These are phyloP conservation scores for Thymallus thymallus DNA, from an alignment of 2,113 vertebrate genomes.

Conservation along the genomic window DNA sequence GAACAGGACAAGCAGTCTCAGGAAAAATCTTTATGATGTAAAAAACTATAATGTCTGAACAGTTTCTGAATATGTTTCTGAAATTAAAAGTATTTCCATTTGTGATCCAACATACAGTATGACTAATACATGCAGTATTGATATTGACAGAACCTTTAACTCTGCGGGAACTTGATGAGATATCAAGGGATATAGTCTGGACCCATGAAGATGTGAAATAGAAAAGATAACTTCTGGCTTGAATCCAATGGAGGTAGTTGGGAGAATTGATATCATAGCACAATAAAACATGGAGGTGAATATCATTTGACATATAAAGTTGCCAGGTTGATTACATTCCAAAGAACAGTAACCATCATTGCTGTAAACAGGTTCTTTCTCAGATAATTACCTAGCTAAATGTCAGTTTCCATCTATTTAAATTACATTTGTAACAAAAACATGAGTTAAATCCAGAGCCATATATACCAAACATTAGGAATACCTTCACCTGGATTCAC, in stretches of 20 bases:
- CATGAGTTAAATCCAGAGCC: too few species aligned
- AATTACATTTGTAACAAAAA: too few species aligned
- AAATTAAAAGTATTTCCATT: conserved; percentile 8
- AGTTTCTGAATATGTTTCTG: conserved; percentile 18
- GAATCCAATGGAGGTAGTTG: not conserved
- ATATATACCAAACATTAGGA: too few species aligned
- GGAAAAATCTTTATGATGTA: conserved; percentile 2
- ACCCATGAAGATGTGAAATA: not conserved
- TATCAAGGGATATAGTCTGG: not conserved
- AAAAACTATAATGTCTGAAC: conserved; percentile 23
- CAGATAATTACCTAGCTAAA: too few species aligned
- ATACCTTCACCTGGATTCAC: too few species aligned
- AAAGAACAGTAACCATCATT: not conserved
- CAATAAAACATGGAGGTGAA: not conserved
- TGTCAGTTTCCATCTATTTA: too few species aligned
- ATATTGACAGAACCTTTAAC: not conserved
- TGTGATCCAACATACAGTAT: not conserved
- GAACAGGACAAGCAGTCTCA: conserved; percentile 30
- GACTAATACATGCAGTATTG: not conserved
- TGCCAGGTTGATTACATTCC: not conserved
- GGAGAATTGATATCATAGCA: not conserved
- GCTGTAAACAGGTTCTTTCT: too few species aligned
- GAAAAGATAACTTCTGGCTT: not conserved
- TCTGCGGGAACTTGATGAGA: not conserved
- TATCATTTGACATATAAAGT: not conserved